These are phyloP conservation scores for Dinocampus coccinellae DNA, from an alignment of 2,888 invertebrate genomes.

Conservation along the genomic window DNA sequence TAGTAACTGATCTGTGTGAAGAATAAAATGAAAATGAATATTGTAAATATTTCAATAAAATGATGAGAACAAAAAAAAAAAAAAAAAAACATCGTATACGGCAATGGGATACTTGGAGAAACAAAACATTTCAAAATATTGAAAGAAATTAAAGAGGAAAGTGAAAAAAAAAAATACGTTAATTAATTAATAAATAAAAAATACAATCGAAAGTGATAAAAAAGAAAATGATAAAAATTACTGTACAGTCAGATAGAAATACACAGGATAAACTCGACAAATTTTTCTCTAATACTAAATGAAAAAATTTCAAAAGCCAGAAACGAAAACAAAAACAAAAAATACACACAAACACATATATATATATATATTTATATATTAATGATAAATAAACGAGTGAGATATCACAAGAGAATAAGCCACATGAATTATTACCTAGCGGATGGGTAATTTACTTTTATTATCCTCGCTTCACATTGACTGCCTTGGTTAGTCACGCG, in stretches of 20 bases:
- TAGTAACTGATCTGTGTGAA: too few species aligned
- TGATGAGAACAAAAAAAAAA: too few species aligned
- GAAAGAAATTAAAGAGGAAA: too few species aligned
- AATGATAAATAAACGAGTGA: constrained; percentile 21
- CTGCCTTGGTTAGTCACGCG: constrained; percentile 35
- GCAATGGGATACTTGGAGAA: too few species aligned
- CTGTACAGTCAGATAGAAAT: neutral
- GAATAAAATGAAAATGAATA: too few species aligned
- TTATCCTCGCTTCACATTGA: constrained; percentile 40
- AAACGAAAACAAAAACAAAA: constrained; percentile 16
- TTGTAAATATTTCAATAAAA: too few species aligned
- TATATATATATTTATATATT: neutral
- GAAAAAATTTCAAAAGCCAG: neutral
- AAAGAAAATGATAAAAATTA: neutral
- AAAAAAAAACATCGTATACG: too few species aligned
- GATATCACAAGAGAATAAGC: neutral
- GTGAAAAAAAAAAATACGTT: too few species aligned
- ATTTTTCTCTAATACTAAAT: neutral
- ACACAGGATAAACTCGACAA: neutral
- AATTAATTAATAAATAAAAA: too few species aligned
- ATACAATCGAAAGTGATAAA: too few species aligned
- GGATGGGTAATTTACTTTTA: constrained; percentile 46
- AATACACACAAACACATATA: too few species aligned
- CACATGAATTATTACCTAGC: constrained; percentile 38
- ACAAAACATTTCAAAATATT: too few species aligned